phyloP scores from a whole-genome alignment of 2,888 invertebrate species.

The Teinopalpus imperialis region DNA sequence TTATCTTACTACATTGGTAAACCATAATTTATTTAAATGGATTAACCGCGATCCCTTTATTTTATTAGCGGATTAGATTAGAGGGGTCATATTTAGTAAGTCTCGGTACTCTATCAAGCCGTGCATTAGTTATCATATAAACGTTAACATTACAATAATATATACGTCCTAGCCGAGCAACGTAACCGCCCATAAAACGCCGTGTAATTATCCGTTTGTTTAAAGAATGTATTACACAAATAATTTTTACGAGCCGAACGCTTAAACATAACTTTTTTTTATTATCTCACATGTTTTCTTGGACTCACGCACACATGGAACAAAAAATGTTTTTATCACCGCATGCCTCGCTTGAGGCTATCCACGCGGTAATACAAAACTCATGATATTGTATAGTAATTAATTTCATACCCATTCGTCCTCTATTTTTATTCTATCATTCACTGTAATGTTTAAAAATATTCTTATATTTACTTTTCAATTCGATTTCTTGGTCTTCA shows the following conservation, averaged over 20 bases:
- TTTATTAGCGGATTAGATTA: constrained; percentile 15
- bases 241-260: constrained; percentile 76
- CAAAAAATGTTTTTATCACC: constrained; percentile 54
- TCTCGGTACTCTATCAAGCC: neutral
- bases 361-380: constrained; percentile 47
- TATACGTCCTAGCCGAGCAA: constrained; percentile 53
- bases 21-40: too few relatives aligned
- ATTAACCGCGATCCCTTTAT: constrained; percentile 21
- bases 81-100: constrained; percentile 4
- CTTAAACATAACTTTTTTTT: constrained; percentile 71
- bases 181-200: constrained; percentile 62
- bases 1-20: too few relatives aligned
- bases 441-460: too few relatives aligned
- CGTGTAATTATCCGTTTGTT: constrained; percentile 74
- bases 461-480: too few relatives aligned
- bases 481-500: too few relatives aligned
- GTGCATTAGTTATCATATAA: constrained; percentile 39
- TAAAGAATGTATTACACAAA: constrained; percentile 75
- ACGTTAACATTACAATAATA: constrained; percentile 55
- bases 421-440: too few relatives aligned
- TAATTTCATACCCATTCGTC: neutral
- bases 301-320: constrained; percentile 44
- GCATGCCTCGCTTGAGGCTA: constrained; percentile 44
- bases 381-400: constrained; percentile 32
- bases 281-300: constrained; percentile 76